A percentile compares a stretch with the other conserved stretches of the same genome.
These are phyloP conservation scores for Diaprepes abbreviatus DNA, from an alignment of 2,888 invertebrate species.

Conservation along the genomic window DNA sequence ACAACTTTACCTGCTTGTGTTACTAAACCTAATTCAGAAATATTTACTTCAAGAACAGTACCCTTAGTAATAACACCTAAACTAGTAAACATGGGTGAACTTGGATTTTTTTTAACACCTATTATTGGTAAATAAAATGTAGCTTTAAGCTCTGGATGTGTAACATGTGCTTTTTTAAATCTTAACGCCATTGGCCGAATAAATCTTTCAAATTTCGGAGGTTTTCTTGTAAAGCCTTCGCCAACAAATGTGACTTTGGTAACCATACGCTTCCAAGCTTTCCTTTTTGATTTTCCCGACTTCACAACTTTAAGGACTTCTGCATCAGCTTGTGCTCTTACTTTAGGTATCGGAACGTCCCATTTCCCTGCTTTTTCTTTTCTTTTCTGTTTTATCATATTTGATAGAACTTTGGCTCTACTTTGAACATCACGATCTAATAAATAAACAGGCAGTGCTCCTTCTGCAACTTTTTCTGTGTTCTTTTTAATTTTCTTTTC, in stretches of 20 bases:
- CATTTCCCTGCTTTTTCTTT: slow-evolving; percentile 99
- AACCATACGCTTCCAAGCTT: slow-evolving; percentile 99
- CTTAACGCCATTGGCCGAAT: slow-evolving; percentile 97
- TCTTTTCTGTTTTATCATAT: slow-evolving; percentile 99
- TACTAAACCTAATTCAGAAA: slow-evolving; percentile 97
- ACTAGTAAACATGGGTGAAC: slow-evolving; percentile 96
- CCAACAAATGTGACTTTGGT: slow-evolving; percentile 99
- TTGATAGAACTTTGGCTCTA: slow-evolving; percentile 95
- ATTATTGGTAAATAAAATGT: slow-evolving; percentile 98
- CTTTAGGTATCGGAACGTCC: slow-evolving; percentile 99
- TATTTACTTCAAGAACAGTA: slow-evolving; percentile 97
- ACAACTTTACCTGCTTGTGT: slow-evolving; percentile 99
- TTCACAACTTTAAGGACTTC: slow-evolving; percentile 96
- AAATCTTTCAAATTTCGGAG: slow-evolving; percentile 98
- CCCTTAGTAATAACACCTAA: slow-evolving; percentile 99
- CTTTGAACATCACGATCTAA: slow-evolving; percentile 96
- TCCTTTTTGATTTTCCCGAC: slow-evolving; percentile 92
- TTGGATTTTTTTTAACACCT: slow-evolving; percentile 99
- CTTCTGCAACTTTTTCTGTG: slow-evolving; percentile 87
- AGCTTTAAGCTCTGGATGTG: slow-evolving; percentile 98
- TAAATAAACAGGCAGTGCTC: slow-evolving; percentile 96
- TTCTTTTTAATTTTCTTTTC: slow-evolving; percentile 91
- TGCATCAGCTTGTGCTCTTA: slow-evolving; percentile 94
- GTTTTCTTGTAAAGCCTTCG: slow-evolving; percentile 98
- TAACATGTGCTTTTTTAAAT: slow-evolving; percentile 98